phyloP scores from a whole-genome alignment of 2,797 vertebrate species.

The Sphaeramia orbicularis region DNA sequence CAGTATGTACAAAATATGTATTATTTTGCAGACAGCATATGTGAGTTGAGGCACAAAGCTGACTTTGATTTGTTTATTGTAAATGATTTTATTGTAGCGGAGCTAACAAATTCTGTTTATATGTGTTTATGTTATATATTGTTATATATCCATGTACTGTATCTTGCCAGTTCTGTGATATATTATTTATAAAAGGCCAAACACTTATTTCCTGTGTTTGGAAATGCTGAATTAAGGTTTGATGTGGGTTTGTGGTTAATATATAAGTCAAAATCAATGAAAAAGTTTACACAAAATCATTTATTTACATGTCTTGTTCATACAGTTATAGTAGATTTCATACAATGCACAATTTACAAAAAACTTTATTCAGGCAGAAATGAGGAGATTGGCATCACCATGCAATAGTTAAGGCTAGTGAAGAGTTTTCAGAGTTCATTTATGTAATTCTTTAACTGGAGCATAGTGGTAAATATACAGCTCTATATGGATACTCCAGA shows the following conservation, averaged over 20 bases:
- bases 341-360: slow-evolving; percentile 83
- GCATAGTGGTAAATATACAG: slow-evolving; percentile 63
- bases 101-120: not conserved
- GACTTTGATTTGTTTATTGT: slow-evolving; percentile 12
- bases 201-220: not conserved
- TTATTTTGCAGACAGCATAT: not conserved
- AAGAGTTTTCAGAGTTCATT: slow-evolving; percentile 57
- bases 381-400: slow-evolving; percentile 62
- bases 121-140: slow-evolving; percentile 15
- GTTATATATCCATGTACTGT: slow-evolving; percentile 25
- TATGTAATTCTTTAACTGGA: slow-evolving; percentile 53
- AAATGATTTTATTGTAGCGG: slow-evolving; percentile 34
- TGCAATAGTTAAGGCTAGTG: slow-evolving; percentile 74
- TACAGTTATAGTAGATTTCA: slow-evolving; percentile 72
- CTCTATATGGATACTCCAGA: slow-evolving; percentile 45
- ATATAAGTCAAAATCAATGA: slow-evolving; percentile 13
- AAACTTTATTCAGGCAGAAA: slow-evolving; percentile 51
- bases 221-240: not conserved
- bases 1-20: not conserved
- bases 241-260: not conserved
- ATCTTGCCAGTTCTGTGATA: not conserved
- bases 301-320: slow-evolving; percentile 85
- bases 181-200: not conserved
- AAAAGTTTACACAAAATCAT: slow-evolving; percentile 72
- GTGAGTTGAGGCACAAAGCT: not conserved